Evolutionary conservation across 1,140 invertebrate species (phyloP), one percentile per base, ranked within the genome.

Genomic region (Gryon sp.): DNA sequence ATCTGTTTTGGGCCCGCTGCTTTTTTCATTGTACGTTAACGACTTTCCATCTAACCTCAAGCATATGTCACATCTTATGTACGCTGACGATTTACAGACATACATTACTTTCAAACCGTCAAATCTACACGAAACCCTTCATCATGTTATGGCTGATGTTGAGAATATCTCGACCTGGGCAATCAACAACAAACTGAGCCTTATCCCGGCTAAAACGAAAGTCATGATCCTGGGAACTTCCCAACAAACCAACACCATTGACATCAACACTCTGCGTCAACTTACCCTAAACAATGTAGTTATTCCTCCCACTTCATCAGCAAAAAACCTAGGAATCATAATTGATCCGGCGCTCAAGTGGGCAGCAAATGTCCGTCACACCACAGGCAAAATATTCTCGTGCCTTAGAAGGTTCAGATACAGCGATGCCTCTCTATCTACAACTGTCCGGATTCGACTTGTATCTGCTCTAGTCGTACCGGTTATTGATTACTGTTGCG

Each of bases 21-120:
- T 48, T 0, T 48, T 48, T 18, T n/a, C 12, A 4, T 6, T 48
- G 0, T 48, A 18, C 9, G 6, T 30, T 14, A 48, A 48, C n/a
- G 45, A 48, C 26, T n/a, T 48, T 1, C 45, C 45, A 9, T 32
- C 26, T 4, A 3, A 7, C 22, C 16, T 48, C 6, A 11, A 19
- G 9, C 5, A 18, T 30, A 30, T 48, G 26, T n/a, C 1, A 14
- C 26, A 48, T 26, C 24, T 30, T 28, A 7, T 48, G 1, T 48
- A 48, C 15, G 45, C 45, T 0, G 45, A 48, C 18, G 45, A 48
- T 18, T 26, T 48, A 1, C 45, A 48, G 15, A n/a, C 8, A 1
- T 48, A 48, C 14, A 1, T 30, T 1, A 9, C 24, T 0, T 48
- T 9, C 22, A 9, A 16, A 8, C 45, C 45, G 8, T 0, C 2